Evolutionary conservation across 1,140 invertebrate species (phyloP).

Genomic region (Doryteuthis pealeii): DNA sequence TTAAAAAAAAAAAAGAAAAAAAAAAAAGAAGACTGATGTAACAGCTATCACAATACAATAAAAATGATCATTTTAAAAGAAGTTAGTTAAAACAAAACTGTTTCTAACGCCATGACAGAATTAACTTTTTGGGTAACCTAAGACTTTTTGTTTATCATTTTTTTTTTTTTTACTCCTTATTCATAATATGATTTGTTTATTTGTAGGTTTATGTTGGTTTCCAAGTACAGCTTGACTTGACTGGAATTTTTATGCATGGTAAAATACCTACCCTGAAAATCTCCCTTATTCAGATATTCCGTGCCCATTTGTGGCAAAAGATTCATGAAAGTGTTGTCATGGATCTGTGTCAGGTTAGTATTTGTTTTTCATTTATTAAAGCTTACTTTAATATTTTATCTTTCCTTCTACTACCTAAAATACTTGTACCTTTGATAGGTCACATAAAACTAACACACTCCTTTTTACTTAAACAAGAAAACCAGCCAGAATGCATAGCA

Average conservation of each 20-base stretch:
- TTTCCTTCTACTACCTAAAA: background rate
- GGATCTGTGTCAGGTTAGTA: conserved; percentile 96
- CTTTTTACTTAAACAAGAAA: too few relatives aligned
- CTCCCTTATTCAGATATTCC: conserved; percentile 98
- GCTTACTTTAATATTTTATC: background rate
- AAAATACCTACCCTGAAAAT: conserved; percentile 99
- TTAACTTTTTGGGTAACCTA: too few relatives aligned
- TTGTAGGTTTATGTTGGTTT: conserved; percentile 93
- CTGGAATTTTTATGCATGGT: conserved; percentile 99
- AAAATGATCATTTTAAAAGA: too few relatives aligned
- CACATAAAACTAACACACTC: too few relatives aligned
- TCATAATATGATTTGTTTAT: conserved; percentile 9
- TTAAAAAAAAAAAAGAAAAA: too few relatives aligned
- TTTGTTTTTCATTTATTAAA: background rate
- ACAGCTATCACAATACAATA: too few relatives aligned
- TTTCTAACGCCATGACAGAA: too few relatives aligned
- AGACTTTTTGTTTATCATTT: too few relatives aligned
- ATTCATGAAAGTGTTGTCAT: conserved; percentile 99
- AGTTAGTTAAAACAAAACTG: too few relatives aligned
- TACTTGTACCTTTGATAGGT: background rate
- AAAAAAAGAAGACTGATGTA: too few relatives aligned
- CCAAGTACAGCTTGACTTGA: conserved; percentile 96
- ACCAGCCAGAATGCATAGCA: too few relatives aligned
- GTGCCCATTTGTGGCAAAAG: conserved; percentile 99
- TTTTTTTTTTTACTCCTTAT: too few relatives aligned